A percentile compares a stretch with the other conserved stretches of the same genome.
Evolutionary conservation across 2,113 vertebrate species (phyloP).

Genomic region (Gnathonemus longibarbis): DNA sequence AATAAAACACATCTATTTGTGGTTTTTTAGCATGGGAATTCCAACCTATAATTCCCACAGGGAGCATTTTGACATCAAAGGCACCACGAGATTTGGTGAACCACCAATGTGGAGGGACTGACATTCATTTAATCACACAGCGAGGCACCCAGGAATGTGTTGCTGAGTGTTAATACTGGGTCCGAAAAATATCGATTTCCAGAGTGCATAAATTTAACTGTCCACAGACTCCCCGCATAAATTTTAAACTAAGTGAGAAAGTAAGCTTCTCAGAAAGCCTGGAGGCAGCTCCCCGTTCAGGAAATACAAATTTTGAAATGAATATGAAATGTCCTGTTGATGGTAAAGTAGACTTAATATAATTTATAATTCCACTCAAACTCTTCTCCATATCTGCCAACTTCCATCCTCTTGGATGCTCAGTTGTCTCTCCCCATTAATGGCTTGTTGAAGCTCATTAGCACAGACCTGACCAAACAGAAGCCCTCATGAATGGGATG

Average conservation of each 20-base stretch:
- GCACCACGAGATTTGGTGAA: background rate
- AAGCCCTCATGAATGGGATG: background rate
- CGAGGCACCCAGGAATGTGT: background rate
- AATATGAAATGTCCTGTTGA: background rate
- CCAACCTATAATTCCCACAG: background rate
- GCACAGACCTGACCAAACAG: background rate
- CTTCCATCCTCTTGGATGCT: background rate
- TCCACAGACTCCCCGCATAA: background rate
- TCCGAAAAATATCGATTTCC: background rate
- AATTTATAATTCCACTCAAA: background rate
- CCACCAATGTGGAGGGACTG: background rate
- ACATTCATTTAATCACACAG: background rate
- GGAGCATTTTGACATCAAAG: background rate
- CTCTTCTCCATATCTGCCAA: background rate
- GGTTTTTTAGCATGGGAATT: background rate
- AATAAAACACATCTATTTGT: background rate
- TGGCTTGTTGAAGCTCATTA: background rate
- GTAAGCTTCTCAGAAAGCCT: background rate
- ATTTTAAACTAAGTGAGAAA: constrained; percentile 3
- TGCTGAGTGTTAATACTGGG: background rate
- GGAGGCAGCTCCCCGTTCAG: background rate
- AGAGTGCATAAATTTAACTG: background rate
- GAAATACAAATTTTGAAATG: background rate
- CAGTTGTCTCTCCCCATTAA: background rate
- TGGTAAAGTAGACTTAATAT: background rate